Percentiles rank a stretch among this genome's conserved stretches.
phyloP scores from a whole-genome alignment of 2,888 invertebrate species.

The Ceramica pisi region DNA sequence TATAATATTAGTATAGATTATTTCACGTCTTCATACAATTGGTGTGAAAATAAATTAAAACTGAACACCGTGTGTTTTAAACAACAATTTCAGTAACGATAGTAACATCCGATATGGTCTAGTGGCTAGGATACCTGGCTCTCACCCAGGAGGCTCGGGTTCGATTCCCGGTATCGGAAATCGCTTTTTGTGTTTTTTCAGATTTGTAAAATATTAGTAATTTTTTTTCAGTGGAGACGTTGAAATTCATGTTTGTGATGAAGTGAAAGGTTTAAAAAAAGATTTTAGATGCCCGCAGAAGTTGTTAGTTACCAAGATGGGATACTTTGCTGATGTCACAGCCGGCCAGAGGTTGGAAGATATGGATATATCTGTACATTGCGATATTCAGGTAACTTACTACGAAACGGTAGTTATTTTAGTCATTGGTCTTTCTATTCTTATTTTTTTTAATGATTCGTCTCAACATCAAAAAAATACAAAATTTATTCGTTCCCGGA shows the following conservation, averaged over 20 bases:
- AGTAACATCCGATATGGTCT: conserved; percentile 88
- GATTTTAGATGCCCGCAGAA: conserved; percentile 97
- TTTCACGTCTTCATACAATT: no score
- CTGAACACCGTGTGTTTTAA: rapidly evolving
- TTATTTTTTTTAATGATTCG: no score
- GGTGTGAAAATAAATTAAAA: not conserved
- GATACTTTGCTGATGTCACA: conserved; percentile 97
- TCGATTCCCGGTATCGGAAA: conserved; percentile 92
- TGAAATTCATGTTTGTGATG: conserved; percentile 98
- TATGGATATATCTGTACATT: conserved; percentile 99
- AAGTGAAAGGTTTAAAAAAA: conserved; percentile 96
- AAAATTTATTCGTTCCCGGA: no score
- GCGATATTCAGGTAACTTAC: conserved; percentile 95
- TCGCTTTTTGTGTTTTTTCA: conserved; percentile 39
- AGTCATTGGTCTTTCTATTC: not conserved
- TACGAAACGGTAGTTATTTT: not conserved
- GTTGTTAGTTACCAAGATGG: conserved; percentile 97
- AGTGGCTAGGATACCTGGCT: conserved; percentile 94
- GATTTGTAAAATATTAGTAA: conserved; percentile 10
- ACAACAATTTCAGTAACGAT: conserved; percentile 48
- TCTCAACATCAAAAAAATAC: no score
- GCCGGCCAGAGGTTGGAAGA: conserved; percentile 95
- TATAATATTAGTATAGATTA: no score
- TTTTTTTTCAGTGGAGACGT: conserved; percentile 93
- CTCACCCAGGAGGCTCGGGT: conserved; percentile 93